Evolutionary conservation across 2,888 invertebrate genomes (phyloP).

Genomic region (Aethes cnicana): DNA sequence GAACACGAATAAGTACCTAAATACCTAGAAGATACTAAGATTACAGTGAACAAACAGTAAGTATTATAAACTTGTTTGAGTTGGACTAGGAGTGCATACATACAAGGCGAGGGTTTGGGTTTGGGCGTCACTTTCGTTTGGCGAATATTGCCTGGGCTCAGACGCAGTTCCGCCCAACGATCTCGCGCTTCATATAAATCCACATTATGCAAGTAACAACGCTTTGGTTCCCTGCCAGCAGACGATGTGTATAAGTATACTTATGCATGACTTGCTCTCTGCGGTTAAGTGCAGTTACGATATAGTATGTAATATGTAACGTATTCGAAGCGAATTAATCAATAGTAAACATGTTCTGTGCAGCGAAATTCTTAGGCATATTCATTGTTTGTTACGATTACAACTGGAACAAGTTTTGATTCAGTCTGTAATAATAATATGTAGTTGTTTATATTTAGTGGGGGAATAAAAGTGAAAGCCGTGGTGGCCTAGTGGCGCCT

Average conservation of each 20-base stretch:
- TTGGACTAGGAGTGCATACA: conserved; percentile 9
- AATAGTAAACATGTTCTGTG: background rate
- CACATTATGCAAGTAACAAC: conserved; percentile 73
- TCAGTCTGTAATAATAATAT: no score
- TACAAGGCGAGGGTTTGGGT: background rate
- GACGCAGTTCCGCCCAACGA: conserved; percentile 51
- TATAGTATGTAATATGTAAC: conserved; percentile 1
- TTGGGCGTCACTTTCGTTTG: conserved; percentile 21
- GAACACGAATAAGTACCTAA: no score
- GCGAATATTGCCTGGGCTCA: conserved; percentile 64
- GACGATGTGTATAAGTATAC: conserved; percentile 45
- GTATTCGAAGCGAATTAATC: background rate
- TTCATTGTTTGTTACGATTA: no score
- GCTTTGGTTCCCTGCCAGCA: conserved; percentile 77
- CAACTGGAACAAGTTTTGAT: no score
- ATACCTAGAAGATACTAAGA: no score
- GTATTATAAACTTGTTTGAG: conserved; percentile 1
- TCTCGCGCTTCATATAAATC: conserved; percentile 66
- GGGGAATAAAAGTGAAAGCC: no score
- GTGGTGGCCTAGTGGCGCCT: no score
- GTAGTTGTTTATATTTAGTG: no score
- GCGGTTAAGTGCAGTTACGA: conserved; percentile 31
- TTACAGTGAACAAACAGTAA: conserved; percentile 6
- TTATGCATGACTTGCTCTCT: conserved; percentile 38
- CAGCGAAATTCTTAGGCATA: no score